A percentile compares a stretch with the other conserved stretches of the same genome.
phyloP scores from a whole-genome alignment of 2,888 invertebrate species.

The Trissolcus brochymenae region DNA sequence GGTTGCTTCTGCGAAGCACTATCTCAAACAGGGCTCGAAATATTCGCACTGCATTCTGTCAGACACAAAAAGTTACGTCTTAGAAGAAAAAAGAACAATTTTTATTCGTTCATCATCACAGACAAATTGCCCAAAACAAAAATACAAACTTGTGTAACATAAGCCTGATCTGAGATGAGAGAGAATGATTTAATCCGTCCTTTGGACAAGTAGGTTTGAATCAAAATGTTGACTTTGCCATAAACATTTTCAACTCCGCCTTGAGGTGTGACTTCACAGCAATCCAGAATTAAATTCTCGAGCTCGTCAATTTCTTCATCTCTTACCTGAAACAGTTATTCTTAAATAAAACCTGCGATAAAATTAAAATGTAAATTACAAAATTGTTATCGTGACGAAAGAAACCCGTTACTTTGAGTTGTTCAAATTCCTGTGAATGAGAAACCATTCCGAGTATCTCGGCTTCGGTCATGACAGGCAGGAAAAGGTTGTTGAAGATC shows the following conservation, averaged over 20 bases:
- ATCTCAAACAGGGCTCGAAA: constrained; percentile 96
- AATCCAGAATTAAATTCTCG: constrained; percentile 84
- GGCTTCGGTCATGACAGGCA: constrained; percentile 88
- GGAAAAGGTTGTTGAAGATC: constrained; percentile 90
- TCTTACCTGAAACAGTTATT: constrained; percentile 80
- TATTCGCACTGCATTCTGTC: constrained; percentile 92
- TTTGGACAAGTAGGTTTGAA: constrained; percentile 92
- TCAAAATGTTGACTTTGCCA: constrained; percentile 96
- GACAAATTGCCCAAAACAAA: background rate
- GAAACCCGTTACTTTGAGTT: constrained; percentile 85
- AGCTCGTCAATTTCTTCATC: constrained; percentile 97
- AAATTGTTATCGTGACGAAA: background rate
- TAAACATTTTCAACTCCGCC: constrained; percentile 92
- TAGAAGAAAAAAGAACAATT: background rate
- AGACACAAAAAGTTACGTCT: constrained; percentile 2
- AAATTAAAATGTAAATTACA: background rate
- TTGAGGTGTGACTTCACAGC: constrained; percentile 87
- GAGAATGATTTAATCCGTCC: constrained; percentile 90
- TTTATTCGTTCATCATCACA: background rate
- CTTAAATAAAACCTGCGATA: background rate
- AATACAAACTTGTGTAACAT: constrained; percentile 40
- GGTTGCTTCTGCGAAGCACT: constrained; percentile 91
- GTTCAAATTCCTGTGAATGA: constrained; percentile 95
- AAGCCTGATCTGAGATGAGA: constrained; percentile 86
- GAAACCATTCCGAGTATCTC: constrained; percentile 94